Conservation (phyloP, 2,113 vertebrate genomes). For the Actenoides lindsayi region DNA sequence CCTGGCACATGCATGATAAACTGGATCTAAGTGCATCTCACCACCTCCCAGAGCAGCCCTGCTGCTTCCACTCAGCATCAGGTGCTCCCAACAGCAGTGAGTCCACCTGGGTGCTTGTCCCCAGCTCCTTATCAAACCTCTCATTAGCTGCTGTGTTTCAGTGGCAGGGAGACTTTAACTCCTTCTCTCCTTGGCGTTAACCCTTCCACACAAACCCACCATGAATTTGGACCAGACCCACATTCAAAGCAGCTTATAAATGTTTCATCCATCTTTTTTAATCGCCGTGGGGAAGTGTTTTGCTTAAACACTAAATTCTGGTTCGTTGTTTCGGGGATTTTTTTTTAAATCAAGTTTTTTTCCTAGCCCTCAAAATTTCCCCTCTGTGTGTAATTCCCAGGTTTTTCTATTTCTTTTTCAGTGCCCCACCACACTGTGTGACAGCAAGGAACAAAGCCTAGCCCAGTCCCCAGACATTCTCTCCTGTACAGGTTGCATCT, state of each 20-base stretch:
- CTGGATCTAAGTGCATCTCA: background rate
- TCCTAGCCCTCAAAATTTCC: background rate
- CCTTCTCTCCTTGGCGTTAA: background rate
- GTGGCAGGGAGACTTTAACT: background rate
- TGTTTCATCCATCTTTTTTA: background rate
- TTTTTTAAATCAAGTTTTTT: background rate
- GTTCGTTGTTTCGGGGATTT: background rate
- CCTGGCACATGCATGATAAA: background rate
- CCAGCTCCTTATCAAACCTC: background rate
- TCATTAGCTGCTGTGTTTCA: background rate
- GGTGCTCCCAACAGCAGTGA: background rate
- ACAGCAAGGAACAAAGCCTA: background rate
- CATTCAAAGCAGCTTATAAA: background rate
- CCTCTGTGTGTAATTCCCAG: background rate
- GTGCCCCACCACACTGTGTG: too few species aligned
- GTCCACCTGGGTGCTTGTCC: background rate
- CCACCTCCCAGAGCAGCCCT: background rate
- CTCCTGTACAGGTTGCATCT: background rate
- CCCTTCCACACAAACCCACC: background rate
- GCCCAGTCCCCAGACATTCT: background rate
- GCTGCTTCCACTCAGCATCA: background rate
- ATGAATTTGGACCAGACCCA: background rate
- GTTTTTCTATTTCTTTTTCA: background rate
- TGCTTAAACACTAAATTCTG: background rate
- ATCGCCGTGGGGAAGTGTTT: background rate